phyloP scores from a whole-genome alignment of 2,888 invertebrate genomes.

The Limnephilus rhombicus region DNA sequence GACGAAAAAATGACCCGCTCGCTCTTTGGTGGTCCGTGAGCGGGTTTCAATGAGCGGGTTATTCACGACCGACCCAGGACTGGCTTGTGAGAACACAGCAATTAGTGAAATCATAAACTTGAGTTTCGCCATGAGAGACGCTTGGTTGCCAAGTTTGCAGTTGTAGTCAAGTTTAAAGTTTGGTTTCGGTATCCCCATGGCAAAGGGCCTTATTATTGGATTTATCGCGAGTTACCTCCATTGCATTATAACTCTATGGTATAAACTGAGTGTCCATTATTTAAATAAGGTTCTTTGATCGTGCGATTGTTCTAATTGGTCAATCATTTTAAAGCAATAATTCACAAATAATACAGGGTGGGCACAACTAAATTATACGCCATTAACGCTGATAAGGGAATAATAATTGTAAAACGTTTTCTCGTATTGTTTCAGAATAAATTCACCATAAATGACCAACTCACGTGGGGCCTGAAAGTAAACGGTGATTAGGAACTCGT shows the following conservation, averaged over 20 bases:
- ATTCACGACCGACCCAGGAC: too few species aligned
- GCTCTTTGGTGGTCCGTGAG: too few species aligned
- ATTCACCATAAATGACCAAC: neutral
- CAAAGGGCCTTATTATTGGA: neutral
- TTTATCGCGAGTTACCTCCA: neutral
- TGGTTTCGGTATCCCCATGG: too few species aligned
- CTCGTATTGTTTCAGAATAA: neutral
- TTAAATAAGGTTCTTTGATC: neutral
- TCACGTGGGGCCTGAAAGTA: neutral
- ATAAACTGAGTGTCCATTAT: neutral
- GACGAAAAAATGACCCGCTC: too few species aligned
- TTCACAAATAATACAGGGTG: neutral
- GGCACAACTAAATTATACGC: neutral
- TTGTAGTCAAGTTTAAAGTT: too few species aligned
- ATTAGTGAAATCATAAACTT: too few species aligned
- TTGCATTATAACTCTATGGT: neutral
- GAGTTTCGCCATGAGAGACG: too few species aligned
- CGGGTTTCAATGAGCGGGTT: too few species aligned
- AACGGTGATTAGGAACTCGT: neutral
- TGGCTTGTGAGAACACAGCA: too few species aligned
- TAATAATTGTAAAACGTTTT: neutral
- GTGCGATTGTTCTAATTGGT: neutral
- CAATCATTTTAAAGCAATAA: neutral
- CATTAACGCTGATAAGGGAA: neutral
- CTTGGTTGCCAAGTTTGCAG: too few species aligned